Percentiles rank a stretch among this genome's conserved stretches.
phyloP scores from a whole-genome alignment of 2,888 invertebrate species.

The Seladonia tumulorum region DNA sequence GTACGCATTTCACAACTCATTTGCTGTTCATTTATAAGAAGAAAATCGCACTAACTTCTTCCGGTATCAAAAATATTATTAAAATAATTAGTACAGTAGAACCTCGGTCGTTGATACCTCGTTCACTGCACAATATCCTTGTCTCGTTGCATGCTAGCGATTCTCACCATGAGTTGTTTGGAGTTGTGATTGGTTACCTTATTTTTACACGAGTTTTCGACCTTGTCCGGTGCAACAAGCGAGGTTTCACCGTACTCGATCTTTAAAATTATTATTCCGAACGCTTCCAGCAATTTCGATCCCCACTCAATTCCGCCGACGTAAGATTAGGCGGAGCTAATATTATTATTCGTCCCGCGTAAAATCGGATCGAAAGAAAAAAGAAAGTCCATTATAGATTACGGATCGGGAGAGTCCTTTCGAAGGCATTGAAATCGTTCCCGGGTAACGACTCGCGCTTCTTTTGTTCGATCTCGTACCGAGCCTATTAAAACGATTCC shows the following conservation, averaged over 20 bases:
- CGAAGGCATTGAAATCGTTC: constrained; percentile 15
- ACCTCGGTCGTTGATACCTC: too few species aligned
- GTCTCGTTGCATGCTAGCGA: too few species aligned
- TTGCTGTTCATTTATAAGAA: too few species aligned
- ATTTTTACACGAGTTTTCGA: too few species aligned
- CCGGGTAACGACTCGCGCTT: constrained; percentile 19
- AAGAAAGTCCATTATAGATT: constrained; percentile 31
- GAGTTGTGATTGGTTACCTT: too few species aligned
- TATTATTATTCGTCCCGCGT: constrained; percentile 31
- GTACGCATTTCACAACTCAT: too few species aligned
- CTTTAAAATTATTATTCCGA: not conserved
- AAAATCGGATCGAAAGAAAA: not conserved
- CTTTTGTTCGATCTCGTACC: constrained; percentile 23
- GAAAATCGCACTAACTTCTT: too few species aligned
- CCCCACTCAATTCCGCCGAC: constrained; percentile 13
- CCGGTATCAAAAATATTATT: too few species aligned
- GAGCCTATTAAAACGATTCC: constrained; percentile 24
- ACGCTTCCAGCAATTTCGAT: constrained; percentile 13
- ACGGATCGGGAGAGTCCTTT: not conserved
- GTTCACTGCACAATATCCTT: too few species aligned
- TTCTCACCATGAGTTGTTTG: too few species aligned
- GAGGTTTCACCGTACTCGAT: not conserved
- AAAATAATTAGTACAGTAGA: too few species aligned
- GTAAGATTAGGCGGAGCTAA: constrained; percentile 31
- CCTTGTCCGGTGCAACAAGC: not conserved